Evolutionary conservation across 2,888 invertebrate species (phyloP).

Genomic region (Cataglyphis rosenhaueri): DNA sequence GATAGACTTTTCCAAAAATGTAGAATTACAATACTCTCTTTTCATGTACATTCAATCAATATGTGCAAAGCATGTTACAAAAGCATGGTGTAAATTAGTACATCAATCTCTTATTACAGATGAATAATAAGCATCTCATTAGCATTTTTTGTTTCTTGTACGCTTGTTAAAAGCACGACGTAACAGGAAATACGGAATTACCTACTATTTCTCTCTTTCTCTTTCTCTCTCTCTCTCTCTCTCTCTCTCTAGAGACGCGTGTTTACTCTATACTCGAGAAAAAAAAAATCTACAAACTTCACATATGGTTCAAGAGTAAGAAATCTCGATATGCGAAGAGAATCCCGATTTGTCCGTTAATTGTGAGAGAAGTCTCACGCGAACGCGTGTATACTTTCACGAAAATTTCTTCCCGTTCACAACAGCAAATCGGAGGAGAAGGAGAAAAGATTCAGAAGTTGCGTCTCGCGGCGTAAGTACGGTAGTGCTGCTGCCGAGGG

Average conservation of each 20-base stretch:
- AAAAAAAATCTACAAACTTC: slow-evolving; percentile 15
- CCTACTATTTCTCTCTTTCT: not conserved
- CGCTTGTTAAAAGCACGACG: not conserved
- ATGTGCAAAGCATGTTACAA: not conserved
- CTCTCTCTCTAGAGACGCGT: not conserved
- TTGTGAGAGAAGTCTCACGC: slow-evolving; percentile 32
- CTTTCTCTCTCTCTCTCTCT: not conserved
- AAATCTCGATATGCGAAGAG: slow-evolving; percentile 22
- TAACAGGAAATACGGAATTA: slow-evolving; percentile 23
- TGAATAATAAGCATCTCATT: slow-evolving; percentile 24
- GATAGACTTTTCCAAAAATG: not conserved
- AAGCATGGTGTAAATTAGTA: not conserved
- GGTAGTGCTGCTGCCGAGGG: slow-evolving; percentile 58
- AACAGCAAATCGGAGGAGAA: not conserved
- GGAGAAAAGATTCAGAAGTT: not conserved
- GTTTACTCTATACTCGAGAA: slow-evolving; percentile 3
- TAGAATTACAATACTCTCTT: not conserved
- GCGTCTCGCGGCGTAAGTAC: slow-evolving; percentile 63
- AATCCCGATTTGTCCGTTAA: slow-evolving; percentile 45
- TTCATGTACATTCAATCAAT: not conserved
- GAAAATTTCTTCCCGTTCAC: slow-evolving; percentile 46
- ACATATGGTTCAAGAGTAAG: not conserved
- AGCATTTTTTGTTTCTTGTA: slow-evolving; percentile 18
- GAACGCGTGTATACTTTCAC: slow-evolving; percentile 45
- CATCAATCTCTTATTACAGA: not conserved